Evolutionary conservation across 1,140 invertebrate genomes (phyloP).

Genomic region (Drosophila grimshawi): DNA sequence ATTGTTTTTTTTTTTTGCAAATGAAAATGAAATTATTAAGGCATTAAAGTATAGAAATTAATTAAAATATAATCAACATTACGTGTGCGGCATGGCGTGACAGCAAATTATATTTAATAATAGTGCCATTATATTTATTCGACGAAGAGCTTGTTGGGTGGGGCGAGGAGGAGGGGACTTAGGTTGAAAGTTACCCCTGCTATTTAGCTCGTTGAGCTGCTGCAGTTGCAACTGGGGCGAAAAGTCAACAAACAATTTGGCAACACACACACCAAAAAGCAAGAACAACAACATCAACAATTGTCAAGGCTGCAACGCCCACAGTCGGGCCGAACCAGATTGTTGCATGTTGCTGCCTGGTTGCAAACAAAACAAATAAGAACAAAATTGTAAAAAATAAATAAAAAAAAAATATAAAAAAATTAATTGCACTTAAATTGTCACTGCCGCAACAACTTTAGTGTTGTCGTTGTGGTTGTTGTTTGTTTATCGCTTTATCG

Average conservation of each 20-base stretch:
- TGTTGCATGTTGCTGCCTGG: conserved; percentile 50
- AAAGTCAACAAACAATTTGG: conserved; percentile 50
- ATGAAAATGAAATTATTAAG: conserved; percentile 70
- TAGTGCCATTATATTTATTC: conserved; percentile 72
- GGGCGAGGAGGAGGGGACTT: no score
- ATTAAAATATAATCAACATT: conserved; percentile 82
- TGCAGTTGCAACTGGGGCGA: conserved; percentile 18
- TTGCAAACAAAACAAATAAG: conserved; percentile 1
- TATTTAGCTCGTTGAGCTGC: neutral
- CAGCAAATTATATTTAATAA: conserved; percentile 79
- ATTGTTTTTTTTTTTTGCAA: no score
- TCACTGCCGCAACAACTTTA: conserved; percentile 69
- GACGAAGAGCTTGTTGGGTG: neutral
- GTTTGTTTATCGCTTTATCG: conserved; percentile 71
- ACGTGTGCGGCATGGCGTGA: conserved; percentile 74
- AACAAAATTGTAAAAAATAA: neutral
- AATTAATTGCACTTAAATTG: conserved; percentile 80
- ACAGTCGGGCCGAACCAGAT: neutral
- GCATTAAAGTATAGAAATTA: conserved; percentile 76
- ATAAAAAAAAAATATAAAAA: conserved; percentile 28
- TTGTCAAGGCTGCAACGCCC: conserved; percentile 32
- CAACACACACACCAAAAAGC: conserved; percentile 24
- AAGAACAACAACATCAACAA: conserved; percentile 4
- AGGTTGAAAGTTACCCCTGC: neutral
- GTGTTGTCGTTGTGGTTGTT: conserved; percentile 39